These are phyloP conservation scores for Allophyes oxyacanthae DNA, from an alignment of 2,888 invertebrate genomes.

Conservation along the genomic window DNA sequence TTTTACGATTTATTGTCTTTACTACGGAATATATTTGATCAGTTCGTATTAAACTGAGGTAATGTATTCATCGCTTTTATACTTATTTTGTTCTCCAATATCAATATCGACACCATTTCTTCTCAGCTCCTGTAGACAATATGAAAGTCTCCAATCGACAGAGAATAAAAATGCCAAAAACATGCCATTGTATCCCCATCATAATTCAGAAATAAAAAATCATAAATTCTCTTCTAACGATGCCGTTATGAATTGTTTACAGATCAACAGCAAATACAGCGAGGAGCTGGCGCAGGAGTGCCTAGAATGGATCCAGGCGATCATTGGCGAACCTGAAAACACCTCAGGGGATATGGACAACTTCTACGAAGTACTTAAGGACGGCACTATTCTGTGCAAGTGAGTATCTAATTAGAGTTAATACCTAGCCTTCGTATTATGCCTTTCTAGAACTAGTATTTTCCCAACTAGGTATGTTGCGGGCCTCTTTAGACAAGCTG, in stretches of 20 bases:
- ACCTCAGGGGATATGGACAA: constrained; percentile 97
- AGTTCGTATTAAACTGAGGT: background rate
- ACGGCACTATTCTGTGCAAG: constrained; percentile 97
- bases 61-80: background rate
- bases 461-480: too few relatives aligned
- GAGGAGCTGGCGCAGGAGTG: constrained; percentile 97
- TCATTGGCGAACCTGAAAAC: constrained; percentile 95
- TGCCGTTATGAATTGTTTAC: constrained; percentile 69
- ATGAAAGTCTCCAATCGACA: too few relatives aligned
- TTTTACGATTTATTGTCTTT: background rate
- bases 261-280: constrained; percentile 99
- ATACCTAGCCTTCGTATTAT: too few relatives aligned
- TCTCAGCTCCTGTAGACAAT: too few relatives aligned
- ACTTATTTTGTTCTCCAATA: too few relatives aligned
- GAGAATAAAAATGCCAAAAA: too few relatives aligned
- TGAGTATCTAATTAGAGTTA: constrained; percentile 74
- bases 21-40: background rate
- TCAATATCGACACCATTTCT: too few relatives aligned
- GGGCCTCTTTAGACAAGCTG: too few relatives aligned
- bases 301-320: constrained; percentile 96
- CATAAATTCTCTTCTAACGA: constrained; percentile 1
- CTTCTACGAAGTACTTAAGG: constrained; percentile 96
- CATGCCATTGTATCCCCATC: too few relatives aligned
- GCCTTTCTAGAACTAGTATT: too few relatives aligned
- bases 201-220: too few relatives aligned